phyloP scores from a whole-genome alignment of 2,888 invertebrate species.

The Tiliacea aurago region DNA sequence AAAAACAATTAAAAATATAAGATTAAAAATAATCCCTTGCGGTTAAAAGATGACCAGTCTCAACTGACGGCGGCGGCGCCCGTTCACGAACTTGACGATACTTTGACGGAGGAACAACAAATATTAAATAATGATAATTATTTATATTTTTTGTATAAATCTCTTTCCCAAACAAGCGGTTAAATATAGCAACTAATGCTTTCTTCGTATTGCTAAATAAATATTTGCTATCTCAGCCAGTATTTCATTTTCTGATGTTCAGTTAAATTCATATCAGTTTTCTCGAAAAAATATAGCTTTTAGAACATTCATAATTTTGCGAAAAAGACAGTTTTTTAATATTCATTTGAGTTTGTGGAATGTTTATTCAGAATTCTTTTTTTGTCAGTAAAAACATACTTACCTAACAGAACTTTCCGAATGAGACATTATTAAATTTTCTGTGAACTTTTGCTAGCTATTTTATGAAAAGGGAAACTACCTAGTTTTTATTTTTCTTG shows the following conservation, averaged over 20 bases:
- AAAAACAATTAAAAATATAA: too few species aligned
- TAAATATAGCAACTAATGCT: neutral
- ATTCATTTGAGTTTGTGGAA: constrained; percentile 18
- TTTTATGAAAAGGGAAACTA: neutral
- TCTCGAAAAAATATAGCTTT: constrained; percentile 12
- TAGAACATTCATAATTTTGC: constrained; percentile 11
- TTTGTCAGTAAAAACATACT: neutral
- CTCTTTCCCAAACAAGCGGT: neutral
- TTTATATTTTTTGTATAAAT: neutral
- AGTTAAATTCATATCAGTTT: constrained; percentile 24
- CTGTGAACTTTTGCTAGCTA: neutral
- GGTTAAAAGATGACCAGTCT: too few species aligned
- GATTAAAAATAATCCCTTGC: too few species aligned
- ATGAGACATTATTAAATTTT: constrained; percentile 8
- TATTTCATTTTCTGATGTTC: constrained; percentile 14
- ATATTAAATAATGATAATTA: neutral
- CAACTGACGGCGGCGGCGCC: too few species aligned
- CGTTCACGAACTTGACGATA: neutral
- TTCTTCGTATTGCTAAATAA: constrained; percentile 8
- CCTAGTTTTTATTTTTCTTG: neutral
- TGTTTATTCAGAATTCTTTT: neutral
- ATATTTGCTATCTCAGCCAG: neutral
- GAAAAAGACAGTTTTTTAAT: constrained; percentile 32
- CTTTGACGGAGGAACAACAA: neutral
- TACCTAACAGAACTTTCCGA: neutral